Evolutionary conservation across 2,113 vertebrate genomes (phyloP), one percentile per base, ranked within the genome.

Genomic region (Colossoma macropomum): DNA sequence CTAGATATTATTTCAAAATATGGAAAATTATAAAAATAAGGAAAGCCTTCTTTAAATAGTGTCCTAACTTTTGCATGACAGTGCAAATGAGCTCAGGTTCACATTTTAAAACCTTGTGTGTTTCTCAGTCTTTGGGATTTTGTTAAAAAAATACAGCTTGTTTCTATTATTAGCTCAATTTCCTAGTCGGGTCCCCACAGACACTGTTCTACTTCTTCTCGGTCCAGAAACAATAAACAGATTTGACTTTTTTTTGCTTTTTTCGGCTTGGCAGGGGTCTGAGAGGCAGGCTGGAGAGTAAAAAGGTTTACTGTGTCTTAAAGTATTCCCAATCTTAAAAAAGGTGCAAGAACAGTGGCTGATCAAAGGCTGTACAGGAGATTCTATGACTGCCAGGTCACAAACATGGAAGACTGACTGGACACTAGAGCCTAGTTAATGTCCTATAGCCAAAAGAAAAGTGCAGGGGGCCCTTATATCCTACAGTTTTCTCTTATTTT

Each of bases 241-340:
- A 86, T 65, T 34, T 70, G 54, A 19, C 34, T 82, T 62, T 45
- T 1, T 11, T 0, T 4, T 56, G 5, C 19, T 38, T 25, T 52
- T 11, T 27, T 65, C 54, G 32, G 74, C 52, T 38, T 84, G 70
- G 45, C 52, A 30, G 54, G 63, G 50, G 73, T 34, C 65, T 25
- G 48, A 68, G 25, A 52, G 30, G 16, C 34, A 73, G 38, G 38
- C 52, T 34, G 34, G 28, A 11, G 50, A 69, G 54, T 76, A 76
- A 85, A 88, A 80, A 73, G 54, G 80, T 70, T 21, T 68, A 16
- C 66, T 19, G 38, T 54, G 69, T 75, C 28, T 4, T 45, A 76
- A 52, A 86, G 77, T 81, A 80, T 63, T 84, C 56, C 63, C 77
- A 86, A 68, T 59, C 75, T 59, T 45, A 8, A 65, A 17, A 34